Conservation (phyloP, 2,113 vertebrate species). For the Rhea americana region DNA sequence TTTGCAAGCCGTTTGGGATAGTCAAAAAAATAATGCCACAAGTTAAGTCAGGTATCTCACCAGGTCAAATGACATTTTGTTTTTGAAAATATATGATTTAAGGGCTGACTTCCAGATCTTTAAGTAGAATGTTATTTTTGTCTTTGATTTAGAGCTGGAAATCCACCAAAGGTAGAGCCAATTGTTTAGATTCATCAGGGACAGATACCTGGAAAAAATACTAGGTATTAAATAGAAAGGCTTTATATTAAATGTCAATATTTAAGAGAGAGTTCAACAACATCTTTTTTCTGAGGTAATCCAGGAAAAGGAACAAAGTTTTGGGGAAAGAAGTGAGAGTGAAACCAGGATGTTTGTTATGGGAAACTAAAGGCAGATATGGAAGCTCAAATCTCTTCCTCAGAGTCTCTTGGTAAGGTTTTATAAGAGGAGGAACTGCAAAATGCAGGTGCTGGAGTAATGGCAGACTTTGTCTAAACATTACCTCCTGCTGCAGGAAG, state of each 20-base stretch:
- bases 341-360: fast-evolving
- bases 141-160: background rate
- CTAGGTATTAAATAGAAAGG: too few relatives aligned
- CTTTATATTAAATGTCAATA: fast-evolving
- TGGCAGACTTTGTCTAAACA: fast-evolving
- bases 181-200: background rate
- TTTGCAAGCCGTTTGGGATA: background rate
- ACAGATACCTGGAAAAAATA: background rate
- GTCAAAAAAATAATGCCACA: background rate
- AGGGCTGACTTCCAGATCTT: background rate
- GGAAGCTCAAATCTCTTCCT: background rate
- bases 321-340: background rate
- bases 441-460: background rate
- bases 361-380: fast-evolving
- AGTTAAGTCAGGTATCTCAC: fast-evolving
- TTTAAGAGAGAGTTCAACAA: background rate
- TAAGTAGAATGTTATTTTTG: background rate
- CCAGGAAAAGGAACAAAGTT: background rate
- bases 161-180: background rate
- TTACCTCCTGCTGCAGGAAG: background rate
- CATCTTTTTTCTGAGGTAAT: background rate
- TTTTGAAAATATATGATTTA: background rate
- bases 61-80: background rate
- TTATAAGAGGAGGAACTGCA: background rate
- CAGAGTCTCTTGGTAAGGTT: background rate